These are phyloP conservation scores for Alosa sapidissima DNA, from an alignment of 2,797 vertebrate species.

Conservation along the genomic window DNA sequence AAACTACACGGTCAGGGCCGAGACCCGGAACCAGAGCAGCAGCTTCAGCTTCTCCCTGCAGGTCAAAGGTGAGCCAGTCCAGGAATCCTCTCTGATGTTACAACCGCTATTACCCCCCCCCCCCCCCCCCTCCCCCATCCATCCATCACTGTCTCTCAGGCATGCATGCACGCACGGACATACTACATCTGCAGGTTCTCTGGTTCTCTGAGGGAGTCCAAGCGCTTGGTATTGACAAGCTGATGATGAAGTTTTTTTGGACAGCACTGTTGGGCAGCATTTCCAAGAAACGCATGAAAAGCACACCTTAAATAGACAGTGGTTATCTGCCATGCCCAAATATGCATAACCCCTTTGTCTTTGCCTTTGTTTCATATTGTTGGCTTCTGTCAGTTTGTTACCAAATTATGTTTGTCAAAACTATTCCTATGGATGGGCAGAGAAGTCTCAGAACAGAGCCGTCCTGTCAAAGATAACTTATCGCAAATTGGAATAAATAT, in stretches of 20 bases:
- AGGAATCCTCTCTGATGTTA: constrained; percentile 32
- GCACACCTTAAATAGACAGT: neutral
- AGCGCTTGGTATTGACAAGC: neutral
- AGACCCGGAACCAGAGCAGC: constrained; percentile 80
- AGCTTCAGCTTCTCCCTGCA: constrained; percentile 83
- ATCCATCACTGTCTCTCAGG: neutral
- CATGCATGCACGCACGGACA: no score
- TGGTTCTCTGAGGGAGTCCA: neutral
- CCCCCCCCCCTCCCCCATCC: no score
- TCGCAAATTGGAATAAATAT: no score
- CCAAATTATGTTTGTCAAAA: neutral
- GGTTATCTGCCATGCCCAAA: neutral
- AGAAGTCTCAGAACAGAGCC: no score
- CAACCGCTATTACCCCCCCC: no score
- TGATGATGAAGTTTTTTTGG: neutral
- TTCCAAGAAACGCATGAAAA: neutral
- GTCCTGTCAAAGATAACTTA: no score
- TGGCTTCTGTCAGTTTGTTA: neutral
- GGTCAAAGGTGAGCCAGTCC: constrained; percentile 84
- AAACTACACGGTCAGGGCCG: constrained; percentile 88
- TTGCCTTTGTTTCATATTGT: neutral
- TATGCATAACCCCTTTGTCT: neutral
- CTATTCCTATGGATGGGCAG: neutral
- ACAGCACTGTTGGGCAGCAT: neutral
- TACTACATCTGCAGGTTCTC: neutral